phyloP scores from a whole-genome alignment of 2,888 invertebrate genomes.

The Lepidocyrtoides sp. region DNA sequence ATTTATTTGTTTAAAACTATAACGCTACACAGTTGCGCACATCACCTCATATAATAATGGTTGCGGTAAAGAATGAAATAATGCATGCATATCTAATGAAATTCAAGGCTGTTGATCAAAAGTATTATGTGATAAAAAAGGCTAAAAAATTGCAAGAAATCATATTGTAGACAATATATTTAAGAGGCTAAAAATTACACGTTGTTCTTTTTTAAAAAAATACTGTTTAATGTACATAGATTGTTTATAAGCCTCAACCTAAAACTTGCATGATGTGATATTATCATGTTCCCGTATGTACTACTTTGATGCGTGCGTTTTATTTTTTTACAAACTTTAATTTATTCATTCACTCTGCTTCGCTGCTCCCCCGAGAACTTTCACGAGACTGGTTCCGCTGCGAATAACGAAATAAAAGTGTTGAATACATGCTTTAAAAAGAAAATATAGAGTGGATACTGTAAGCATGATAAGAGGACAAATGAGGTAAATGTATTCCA shows the following conservation, averaged over 20 bases:
- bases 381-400: neutral
- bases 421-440: neutral
- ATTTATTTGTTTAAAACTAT: neutral
- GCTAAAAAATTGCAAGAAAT: too few species aligned
- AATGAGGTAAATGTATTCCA: conserved; percentile 1
- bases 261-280: neutral
- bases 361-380: conserved; percentile 38
- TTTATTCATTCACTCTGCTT: conserved; percentile 61
- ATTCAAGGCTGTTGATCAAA: conserved; percentile 35
- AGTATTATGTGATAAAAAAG: neutral
- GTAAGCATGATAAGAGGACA: conserved; percentile 25
- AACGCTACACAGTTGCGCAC: neutral
- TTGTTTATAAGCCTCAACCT: neutral
- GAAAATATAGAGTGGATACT: neutral
- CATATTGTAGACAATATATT: conserved; percentile 1
- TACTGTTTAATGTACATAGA: too few species aligned
- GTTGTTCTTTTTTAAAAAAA: too few species aligned
- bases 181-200: too few species aligned
- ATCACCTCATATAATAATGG: neutral
- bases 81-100: neutral
- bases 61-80: neutral
- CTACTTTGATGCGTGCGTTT: conserved; percentile 17
- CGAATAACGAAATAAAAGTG: neutral
- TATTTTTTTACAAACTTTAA: conserved; percentile 61
- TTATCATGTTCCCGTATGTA: too few species aligned